A percentile compares a stretch with the other conserved stretches of the same genome.
phyloP scores from a whole-genome alignment of 2,888 invertebrate genomes.

The Leuctra nigra region DNA sequence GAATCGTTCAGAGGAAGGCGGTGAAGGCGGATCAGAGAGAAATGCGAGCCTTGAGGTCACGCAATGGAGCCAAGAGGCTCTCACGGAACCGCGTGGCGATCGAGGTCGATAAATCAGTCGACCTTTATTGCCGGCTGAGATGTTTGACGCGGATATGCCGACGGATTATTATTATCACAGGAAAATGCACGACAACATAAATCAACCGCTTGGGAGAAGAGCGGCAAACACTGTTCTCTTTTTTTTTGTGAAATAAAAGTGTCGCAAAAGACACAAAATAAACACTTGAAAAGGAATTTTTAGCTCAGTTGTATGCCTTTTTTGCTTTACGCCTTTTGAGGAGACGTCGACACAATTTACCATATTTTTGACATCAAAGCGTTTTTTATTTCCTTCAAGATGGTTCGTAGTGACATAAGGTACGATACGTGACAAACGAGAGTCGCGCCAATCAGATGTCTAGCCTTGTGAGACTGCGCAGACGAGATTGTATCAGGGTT shows the following conservation, averaged over 20 bases:
- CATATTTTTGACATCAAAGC: slow-evolving; percentile 7
- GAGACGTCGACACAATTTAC: neutral
- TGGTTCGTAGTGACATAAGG: neutral
- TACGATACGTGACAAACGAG: slow-evolving; percentile 1
- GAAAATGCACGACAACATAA: neutral
- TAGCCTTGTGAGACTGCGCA: neutral
- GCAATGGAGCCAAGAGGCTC: too few species aligned
- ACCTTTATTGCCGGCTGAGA: neutral
- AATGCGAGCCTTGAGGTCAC: too few species aligned
- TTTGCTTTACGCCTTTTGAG: neutral
- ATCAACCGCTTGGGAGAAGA: neutral
- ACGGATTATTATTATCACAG: neutral
- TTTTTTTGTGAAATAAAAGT: neutral
- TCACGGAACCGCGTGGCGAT: too few species aligned
- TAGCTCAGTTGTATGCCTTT: neutral
- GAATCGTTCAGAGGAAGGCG: slow-evolving; percentile 1
- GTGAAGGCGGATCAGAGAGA: too few species aligned
- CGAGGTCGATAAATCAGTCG: neutral
- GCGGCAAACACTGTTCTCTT: neutral
- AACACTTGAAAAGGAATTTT: neutral
- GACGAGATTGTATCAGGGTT: too few species aligned
- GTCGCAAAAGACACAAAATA: neutral
- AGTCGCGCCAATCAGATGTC: neutral
- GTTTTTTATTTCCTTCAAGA: neutral
- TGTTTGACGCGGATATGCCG: neutral